A percentile compares a stretch with the other conserved stretches of the same genome.
These are phyloP conservation scores for Daboia siamensis DNA, from an alignment of 2,113 vertebrate species.

Conservation along the genomic window DNA sequence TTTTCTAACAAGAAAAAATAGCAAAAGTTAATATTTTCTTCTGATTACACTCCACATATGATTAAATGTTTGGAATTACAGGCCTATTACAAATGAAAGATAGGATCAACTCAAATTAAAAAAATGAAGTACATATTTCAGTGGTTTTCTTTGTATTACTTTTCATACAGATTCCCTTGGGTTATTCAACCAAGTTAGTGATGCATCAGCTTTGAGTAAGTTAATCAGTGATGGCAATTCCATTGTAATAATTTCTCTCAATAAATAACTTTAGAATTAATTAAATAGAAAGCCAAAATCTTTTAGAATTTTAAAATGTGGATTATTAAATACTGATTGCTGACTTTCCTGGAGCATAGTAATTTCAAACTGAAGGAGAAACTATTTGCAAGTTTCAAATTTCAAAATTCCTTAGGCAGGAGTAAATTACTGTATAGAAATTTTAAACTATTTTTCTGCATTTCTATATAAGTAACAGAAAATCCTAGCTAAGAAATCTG, in stretches of 20 bases:
- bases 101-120: conserved; percentile 15
- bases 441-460: too few species aligned
- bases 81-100: conserved; percentile 59
- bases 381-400: background rate
- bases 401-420: too few species aligned
- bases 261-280: background rate
- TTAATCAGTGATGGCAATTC: conserved; percentile 60
- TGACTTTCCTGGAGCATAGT: conserved; percentile 36
- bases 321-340: conserved; percentile 48
- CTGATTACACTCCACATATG: conserved; percentile 28
- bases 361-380: conserved; percentile 21
- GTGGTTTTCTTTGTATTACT: conserved; percentile 54
- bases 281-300: conserved; percentile 46
- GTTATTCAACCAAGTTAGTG: conserved; percentile 44
- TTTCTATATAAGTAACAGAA: too few species aligned
- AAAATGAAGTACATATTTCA: conserved; percentile 56
- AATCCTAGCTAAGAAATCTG: background rate
- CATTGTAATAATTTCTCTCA: conserved; percentile 56
- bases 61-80: conserved; percentile 41
- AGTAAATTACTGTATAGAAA: too few species aligned
- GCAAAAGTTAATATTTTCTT: conserved; percentile 27
- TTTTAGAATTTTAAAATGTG: conserved; percentile 39
- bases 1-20: conserved; percentile 18
- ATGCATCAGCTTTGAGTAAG: conserved; percentile 51
- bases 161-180: conserved; percentile 47